Evolutionary conservation across 2,888 invertebrate genomes (phyloP), one percentile per base, ranked within the genome.

Genomic region (Pandemis corylana): DNA sequence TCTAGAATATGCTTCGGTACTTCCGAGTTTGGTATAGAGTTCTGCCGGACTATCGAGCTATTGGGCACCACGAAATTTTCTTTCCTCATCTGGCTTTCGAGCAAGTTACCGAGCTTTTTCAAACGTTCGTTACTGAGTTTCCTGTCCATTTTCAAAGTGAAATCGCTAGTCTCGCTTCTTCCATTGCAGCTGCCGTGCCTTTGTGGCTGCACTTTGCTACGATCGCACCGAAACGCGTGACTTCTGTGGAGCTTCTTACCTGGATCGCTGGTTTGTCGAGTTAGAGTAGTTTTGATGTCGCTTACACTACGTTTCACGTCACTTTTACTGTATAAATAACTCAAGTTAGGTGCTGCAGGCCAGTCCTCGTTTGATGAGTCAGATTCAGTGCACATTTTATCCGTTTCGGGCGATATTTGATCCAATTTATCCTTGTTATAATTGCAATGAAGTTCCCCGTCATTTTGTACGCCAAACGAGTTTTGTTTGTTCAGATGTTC

Each of bases 221-320:
- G 86, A 65, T 95, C 95, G 77, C 95, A 95, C 1, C 96, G 89
- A 78, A 96, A 95, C 0, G 96, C 96, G 79, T 95, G 95, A 71
- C 95, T 95, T 61, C 96, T 85, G 61, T 95, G 95, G n/a, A 95
- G 86, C 78, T 95, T 95, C 74, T 95, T 95, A 0, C 94, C 91
- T 0, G 95, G 95, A 78, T 95, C 95, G 78, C 95, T 95, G 0
- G 82, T 84, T 79, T 95, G 95, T 0, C 95, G 84, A 0, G 91
- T 84, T 7, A 95, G 78, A 7, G 85, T 78, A 46, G 89, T 89
- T 80, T 92, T 94, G 0, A 87, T 78, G 2, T 92, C 90, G 80
- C 86, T 87, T 1, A 79, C 76, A 76, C 81, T 85, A 0, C 86
- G 82, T 79, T 89, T 91, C 0, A 90, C 84, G 28, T 93, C 93